Evolutionary conservation across 2,113 vertebrate species (phyloP), one percentile per base, ranked within the genome.

Genomic region (Trichomycterus rosablanca): DNA sequence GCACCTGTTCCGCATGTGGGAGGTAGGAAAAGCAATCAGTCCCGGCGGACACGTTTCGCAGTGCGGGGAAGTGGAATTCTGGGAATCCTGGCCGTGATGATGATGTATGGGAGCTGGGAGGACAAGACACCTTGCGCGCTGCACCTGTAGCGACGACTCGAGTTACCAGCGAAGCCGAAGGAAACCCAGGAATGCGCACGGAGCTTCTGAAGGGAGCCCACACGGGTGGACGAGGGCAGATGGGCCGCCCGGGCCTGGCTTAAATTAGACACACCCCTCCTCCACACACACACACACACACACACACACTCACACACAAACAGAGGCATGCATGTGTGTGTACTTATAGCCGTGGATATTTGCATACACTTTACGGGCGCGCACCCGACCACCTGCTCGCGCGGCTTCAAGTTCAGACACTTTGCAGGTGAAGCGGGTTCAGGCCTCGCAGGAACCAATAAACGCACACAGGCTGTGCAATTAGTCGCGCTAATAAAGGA

Each of bases 1-100:
- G 77, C 86, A 89, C 86, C 86, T 89, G 85, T 89, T 79, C 74
- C 58, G 75, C 78, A 83, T 81, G 84, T 87, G 83, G 86, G 85
- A 87, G 83, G 86, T 84, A 75, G 80, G 77, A 75, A 77, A 81
- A 80, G 28, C 60, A 69, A 74, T 65, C 58, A 68, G 66, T 42
- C 18, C 59, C 34, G 12, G 16, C 39, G 55, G 55, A 58, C 39
- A 43, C 23, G 15, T n/a, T 57, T 42, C 37, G 18, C 6, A 42
- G 39, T 24, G 42, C 16, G 1, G 56, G 19, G 56, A 45, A 34
- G 61, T 73, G 74, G 80, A 79, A 84, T 84, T 74, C 71, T 43
- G 5, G 77, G 78, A 81, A 85, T 84, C 19, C 24, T 43, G 55
- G 74, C 71, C 15, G 52, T 74, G 59, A 61, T 62, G 70, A 65